These are phyloP conservation scores for Stenopsyche tienmushanensis DNA, from an alignment of 1,140 invertebrate genomes.

Conservation along the genomic window DNA sequence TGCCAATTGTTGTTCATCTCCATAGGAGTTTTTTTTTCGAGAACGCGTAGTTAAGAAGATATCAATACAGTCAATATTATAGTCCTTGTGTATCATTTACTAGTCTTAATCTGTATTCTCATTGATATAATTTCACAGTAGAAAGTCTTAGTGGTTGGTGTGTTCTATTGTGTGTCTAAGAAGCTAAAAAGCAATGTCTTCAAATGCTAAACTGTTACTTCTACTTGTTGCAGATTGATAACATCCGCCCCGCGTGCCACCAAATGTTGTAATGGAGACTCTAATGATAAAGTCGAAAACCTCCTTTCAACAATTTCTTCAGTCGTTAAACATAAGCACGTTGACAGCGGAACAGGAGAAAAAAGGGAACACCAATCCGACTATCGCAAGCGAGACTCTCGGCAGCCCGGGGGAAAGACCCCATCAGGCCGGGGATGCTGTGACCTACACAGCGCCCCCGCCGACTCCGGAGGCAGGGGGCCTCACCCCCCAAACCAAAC, in stretches of 20 bases:
- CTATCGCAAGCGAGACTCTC: neutral
- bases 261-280: conserved; percentile 40
- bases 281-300: conserved; percentile 40
- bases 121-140: no score
- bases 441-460: neutral
- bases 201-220: no score
- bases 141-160: no score
- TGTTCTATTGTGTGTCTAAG: no score
- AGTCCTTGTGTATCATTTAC: no score
- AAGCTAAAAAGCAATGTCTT: no score
- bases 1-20: no score
- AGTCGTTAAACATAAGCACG: conserved; percentile 35
- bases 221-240: conserved; percentile 34
- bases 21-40: no score
- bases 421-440: conserved; percentile 9
- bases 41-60: no score
- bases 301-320: conserved; percentile 37
- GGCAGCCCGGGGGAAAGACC: neutral
- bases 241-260: conserved; percentile 10
- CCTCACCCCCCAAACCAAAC: conserved; percentile 43
- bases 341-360: neutral
- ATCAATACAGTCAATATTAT: no score
- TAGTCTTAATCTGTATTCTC: no score
- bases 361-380: neutral
- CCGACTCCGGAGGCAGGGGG: conserved; percentile 49